Evolutionary conservation across 1,140 invertebrate species (phyloP), one percentile per base, ranked within the genome.

Genomic region (Drosophila punjabiensis): DNA sequence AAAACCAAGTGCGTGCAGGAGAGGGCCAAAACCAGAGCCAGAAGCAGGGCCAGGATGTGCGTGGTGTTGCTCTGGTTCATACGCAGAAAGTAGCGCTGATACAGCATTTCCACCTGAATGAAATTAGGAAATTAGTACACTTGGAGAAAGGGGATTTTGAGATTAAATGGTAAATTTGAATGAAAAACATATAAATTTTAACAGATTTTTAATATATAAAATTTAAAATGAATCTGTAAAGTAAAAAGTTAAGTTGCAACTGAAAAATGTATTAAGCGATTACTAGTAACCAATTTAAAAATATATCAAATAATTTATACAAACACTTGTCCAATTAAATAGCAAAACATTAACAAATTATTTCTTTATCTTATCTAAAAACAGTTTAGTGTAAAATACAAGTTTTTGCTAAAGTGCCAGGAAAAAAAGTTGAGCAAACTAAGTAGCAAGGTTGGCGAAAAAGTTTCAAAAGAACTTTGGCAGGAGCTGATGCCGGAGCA

Each of bases 11-110:
- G 94, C 8, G 96, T 94, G 30, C 94, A 85, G 55, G 95, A 94
- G 24, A 98, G 93, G 2, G 95, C 94, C 33, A 96, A 71, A 41
- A 96, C 95, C 39, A 98, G 94, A 5, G 95, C 94, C 41, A 97
- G 94, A 14, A 98, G 93, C 30, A 98, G 94, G 7, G 95, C 96
- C 59, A 98, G 94, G 43, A 98, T 94, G 82, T 97, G 96, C 2
- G 96, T 97, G 94, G 98, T 96, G 93, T 98, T 98, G 80, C 96
- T 97, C 93, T 98, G 97, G 94, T 98, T 98, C 95, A 98, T 97
- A 67, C 97, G 96, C 62, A 98, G 95, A 92, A 98, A 98, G 94
- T 98, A 98, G 48, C 97, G 95, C 93, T 98, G 97, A 94, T 98
- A 98, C 52, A 98, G 93, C 95, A 96, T 96, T 94, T 98, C 98